A percentile compares a stretch with the other conserved stretches of the same genome.
Conservation (phyloP, 2,888 invertebrate species). For the Acanthoscelides obtectus region DNA sequence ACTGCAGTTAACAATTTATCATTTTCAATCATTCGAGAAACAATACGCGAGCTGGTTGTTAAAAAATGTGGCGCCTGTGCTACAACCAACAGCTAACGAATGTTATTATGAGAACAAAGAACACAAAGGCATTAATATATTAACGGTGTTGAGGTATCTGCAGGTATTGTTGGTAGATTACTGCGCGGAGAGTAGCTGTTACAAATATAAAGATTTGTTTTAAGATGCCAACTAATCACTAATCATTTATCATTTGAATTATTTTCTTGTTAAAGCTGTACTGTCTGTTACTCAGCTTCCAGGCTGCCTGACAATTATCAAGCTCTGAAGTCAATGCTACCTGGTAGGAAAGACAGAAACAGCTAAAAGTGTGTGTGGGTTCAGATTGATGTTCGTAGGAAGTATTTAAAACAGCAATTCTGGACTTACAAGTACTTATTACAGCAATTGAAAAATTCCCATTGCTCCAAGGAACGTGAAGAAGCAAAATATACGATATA, state of each 20-base stretch:
- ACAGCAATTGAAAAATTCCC: no score
- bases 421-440: no score
- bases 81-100: conserved; percentile 1
- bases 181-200: neutral
- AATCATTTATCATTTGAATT: neutral
- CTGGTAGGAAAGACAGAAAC: no score
- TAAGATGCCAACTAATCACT: neutral
- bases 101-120: conserved; percentile 4
- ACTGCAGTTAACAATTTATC: neutral
- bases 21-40: neutral
- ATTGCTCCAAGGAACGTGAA: no score
- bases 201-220: neutral
- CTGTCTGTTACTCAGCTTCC: no score
- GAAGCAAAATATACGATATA: no score
- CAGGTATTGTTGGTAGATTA: neutral
- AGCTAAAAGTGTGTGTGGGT: no score
- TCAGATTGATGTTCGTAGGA: no score
- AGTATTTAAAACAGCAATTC: no score
- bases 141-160: neutral
- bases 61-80: neutral
- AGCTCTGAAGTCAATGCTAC: no score
- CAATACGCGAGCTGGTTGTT: neutral
- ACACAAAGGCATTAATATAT: conserved; percentile 6
- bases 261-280: no score
- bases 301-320: no score